phyloP scores from a whole-genome alignment of 2,888 invertebrate species.

The Metacarcinus magister region DNA sequence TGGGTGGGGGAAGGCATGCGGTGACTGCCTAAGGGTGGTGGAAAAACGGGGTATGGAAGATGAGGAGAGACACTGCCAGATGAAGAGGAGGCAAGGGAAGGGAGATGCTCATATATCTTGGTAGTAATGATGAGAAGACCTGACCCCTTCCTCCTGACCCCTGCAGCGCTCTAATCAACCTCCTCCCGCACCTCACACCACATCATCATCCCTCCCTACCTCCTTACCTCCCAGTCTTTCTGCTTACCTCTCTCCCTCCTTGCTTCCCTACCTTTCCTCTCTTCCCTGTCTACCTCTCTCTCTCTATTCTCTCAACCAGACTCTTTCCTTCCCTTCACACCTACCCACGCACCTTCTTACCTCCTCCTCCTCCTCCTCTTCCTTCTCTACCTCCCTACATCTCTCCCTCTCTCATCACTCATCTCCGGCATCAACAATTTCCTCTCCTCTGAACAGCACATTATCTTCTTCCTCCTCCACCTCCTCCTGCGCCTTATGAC shows the following conservation, averaged over 20 bases:
- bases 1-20: background rate
- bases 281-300: background rate
- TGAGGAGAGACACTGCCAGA: background rate
- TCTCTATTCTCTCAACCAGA: background rate
- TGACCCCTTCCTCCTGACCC: background rate
- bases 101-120: slow-evolving; percentile 18
- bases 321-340: background rate
- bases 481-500: background rate
- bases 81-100: background rate
- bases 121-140: slow-evolving; percentile 32
- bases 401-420: background rate
- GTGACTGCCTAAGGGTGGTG: background rate
- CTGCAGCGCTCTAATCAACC: slow-evolving; percentile 48
- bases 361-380: background rate
- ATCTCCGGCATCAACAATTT: background rate
- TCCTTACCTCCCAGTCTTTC: background rate
- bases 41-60: background rate
- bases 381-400: background rate
- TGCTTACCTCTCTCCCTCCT: background rate
- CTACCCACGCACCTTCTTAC: background rate
- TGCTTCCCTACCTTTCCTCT: background rate
- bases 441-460: background rate
- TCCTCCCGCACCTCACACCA: background rate
- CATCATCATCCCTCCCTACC: background rate
- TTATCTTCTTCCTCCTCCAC: background rate